A percentile compares a stretch with the other conserved stretches of the same genome.
Evolutionary conservation across 2,113 vertebrate species (phyloP).

Genomic region (Laterallus jamaicensis): DNA sequence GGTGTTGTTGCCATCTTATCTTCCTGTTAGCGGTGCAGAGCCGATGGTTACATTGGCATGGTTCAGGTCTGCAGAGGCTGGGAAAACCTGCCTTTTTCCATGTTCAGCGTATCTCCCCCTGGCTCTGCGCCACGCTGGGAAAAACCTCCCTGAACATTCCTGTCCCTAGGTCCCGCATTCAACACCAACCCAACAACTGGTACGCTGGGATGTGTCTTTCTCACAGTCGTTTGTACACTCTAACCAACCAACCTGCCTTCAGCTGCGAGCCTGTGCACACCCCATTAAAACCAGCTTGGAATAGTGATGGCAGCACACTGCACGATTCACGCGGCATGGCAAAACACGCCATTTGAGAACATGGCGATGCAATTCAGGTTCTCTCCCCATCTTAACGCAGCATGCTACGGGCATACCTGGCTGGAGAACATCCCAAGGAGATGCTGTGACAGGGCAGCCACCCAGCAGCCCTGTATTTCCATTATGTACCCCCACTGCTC

Average conservation of each 20-base stretch:
- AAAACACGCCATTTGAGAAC: background rate
- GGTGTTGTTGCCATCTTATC: background rate
- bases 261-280: background rate
- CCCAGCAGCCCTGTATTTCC: background rate
- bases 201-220: background rate
- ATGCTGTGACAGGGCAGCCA: background rate
- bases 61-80: background rate
- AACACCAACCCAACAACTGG: background rate
- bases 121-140: background rate
- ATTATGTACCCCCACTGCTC: background rate
- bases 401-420: background rate
- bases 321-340: rapidly evolving
- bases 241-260: rapidly evolving
- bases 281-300: background rate
- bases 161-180: background rate
- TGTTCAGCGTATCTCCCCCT: background rate
- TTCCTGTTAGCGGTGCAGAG: background rate
- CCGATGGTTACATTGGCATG: background rate
- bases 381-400: background rate
- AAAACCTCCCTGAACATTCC: background rate
- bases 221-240: background rate
- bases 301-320: background rate
- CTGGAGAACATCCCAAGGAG: background rate
- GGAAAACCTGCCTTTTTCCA: background rate
- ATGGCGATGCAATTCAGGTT: background rate